Evolutionary conservation across 2,888 invertebrate species (phyloP).

Genomic region (Eugnorisma glareosa): DNA sequence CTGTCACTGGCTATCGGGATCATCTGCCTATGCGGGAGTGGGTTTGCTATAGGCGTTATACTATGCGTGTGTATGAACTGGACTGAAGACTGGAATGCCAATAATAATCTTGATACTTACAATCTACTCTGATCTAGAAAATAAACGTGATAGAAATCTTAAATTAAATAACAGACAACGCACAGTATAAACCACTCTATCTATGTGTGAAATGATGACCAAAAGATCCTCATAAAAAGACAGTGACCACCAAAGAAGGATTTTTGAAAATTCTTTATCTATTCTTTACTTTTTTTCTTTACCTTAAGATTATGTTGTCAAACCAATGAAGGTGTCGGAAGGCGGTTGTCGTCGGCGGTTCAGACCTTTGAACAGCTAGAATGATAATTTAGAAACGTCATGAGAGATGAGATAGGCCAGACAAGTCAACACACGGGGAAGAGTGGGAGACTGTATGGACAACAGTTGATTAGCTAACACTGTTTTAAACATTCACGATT

Average conservation of each 20-base stretch:
- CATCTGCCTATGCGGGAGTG: neutral
- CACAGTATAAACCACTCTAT: neutral
- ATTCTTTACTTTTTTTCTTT: too few relatives aligned
- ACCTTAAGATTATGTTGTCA: neutral
- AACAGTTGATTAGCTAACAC: neutral
- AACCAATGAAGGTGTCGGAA: neutral
- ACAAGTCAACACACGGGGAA: neutral
- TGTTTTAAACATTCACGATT: too few relatives aligned
- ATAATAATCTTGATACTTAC: neutral
- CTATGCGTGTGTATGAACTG: neutral
- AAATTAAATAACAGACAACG: neutral
- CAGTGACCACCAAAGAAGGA: neutral
- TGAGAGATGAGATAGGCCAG: neutral
- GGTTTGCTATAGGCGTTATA: neutral
- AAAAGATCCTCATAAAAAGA: neutral
- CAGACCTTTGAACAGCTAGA: neutral
- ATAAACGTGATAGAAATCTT: neutral
- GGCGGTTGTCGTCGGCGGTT: too few relatives aligned
- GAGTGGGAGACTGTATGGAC: neutral
- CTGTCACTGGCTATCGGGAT: slow-evolving; percentile 36
- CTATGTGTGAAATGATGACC: neutral
- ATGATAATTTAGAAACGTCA: neutral
- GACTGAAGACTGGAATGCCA: too few relatives aligned
- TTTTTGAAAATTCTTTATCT: too few relatives aligned
- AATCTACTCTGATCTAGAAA: neutral